Evolutionary conservation across 2,888 invertebrate genomes (phyloP).

Genomic region (Thymelicus lineola): DNA sequence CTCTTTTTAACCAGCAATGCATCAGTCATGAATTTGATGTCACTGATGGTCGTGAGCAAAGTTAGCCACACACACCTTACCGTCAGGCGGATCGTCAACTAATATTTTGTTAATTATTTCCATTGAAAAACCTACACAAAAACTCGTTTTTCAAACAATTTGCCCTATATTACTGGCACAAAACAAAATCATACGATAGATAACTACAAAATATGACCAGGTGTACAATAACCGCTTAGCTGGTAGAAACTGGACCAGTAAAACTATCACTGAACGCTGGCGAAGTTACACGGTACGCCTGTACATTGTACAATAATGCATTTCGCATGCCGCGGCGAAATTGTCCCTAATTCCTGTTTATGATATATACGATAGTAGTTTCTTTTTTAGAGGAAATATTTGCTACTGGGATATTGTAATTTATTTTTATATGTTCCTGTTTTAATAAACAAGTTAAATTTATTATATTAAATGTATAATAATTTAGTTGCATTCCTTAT

Average conservation of each 20-base stretch:
- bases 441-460: neutral
- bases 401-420: slow-evolving; percentile 2
- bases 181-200: neutral
- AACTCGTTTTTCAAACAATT: too few species aligned
- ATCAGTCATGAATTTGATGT: too few species aligned
- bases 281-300: neutral
- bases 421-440: slow-evolving; percentile 8
- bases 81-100: too few species aligned
- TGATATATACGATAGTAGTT: slow-evolving; percentile 7
- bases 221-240: neutral
- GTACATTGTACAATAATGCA: slow-evolving; percentile 1
- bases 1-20: too few species aligned
- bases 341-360: slow-evolving; percentile 12
- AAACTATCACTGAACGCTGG: slow-evolving; percentile 2
- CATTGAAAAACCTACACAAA: too few species aligned
- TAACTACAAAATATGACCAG: neutral
- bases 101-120: too few species aligned
- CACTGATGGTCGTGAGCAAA: too few species aligned
- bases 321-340: slow-evolving; percentile 9
- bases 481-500: too few species aligned
- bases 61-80: too few species aligned
- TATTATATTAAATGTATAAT: too few species aligned
- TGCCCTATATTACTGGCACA: too few species aligned
- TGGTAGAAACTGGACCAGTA: neutral
- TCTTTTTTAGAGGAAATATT: slow-evolving; percentile 1